Evolutionary conservation across 2,888 invertebrate genomes (phyloP).

Genomic region (Sphaeridia pumilis): DNA sequence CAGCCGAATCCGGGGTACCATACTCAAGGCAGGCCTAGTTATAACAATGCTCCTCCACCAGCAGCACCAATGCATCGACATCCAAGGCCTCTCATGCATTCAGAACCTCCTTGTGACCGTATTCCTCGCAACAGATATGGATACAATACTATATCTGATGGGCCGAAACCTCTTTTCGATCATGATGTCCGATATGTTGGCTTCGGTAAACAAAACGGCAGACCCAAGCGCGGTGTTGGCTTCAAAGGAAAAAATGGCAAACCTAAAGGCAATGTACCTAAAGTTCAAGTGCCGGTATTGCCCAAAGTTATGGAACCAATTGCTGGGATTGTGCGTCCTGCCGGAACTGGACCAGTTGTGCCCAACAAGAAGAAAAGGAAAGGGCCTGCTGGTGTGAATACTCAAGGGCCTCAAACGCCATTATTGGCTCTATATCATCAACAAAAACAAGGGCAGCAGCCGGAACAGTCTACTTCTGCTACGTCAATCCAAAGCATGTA

Average conservation of each 20-base stretch:
- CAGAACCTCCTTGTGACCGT: neutral
- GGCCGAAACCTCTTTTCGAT: constrained; percentile 1
- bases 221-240: no score
- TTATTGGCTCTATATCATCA: neutral
- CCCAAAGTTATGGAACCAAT: constrained; percentile 9
- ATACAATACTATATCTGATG: neutral
- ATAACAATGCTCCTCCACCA: no score
- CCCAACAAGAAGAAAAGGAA: neutral
- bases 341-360: neutral
- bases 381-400: neutral
- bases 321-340: neutral
- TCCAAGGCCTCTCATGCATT: neutral
- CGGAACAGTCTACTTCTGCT: no score
- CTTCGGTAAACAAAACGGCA: neutral
- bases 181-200: neutral
- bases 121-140: neutral
- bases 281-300: neutral
- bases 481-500: no score
- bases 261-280: neutral
- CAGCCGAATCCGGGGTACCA: no score
- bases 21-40: no score
- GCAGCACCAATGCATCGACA: neutral
- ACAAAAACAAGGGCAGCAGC: neutral
- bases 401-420: neutral
- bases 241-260: neutral